phyloP scores from a whole-genome alignment of 2,797 vertebrate species.

The Enteromius trimaculatus region DNA sequence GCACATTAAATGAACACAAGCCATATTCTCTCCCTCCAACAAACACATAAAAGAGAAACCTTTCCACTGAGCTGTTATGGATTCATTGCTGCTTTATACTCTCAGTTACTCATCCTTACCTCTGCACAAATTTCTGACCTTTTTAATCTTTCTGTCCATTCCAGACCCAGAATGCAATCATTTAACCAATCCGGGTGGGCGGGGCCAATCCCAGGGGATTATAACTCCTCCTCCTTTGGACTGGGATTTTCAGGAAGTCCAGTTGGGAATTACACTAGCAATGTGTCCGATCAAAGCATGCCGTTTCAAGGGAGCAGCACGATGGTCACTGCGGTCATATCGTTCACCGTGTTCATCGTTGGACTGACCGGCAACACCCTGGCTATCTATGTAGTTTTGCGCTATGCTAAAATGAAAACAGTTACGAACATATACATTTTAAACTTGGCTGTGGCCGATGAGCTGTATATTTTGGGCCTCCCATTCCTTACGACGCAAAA shows the following conservation, averaged over 20 bases:
- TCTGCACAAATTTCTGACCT: not conserved
- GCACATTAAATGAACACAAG: not conserved
- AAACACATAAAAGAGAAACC: conserved; percentile 18
- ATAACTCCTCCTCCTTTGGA: conserved; percentile 58
- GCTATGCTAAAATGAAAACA: conserved; percentile 89
- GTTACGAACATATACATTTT: conserved; percentile 97
- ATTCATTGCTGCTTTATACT: conserved; percentile 1
- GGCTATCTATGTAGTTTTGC: conserved; percentile 92
- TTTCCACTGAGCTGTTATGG: not conserved
- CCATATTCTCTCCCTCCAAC: not conserved
- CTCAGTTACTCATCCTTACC: not conserved
- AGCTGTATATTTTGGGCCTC: conserved; percentile 94
- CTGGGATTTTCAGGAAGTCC: conserved; percentile 12
- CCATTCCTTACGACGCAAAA: conserved; percentile 96
- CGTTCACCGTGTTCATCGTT: conserved; percentile 88
- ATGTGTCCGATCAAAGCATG: conserved; percentile 70
- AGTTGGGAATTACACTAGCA: conserved; percentile 68
- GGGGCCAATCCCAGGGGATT: conserved; percentile 58
- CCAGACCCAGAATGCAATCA: conserved; percentile 67
- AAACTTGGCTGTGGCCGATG: conserved; percentile 93
- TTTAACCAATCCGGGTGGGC: conserved; percentile 57
- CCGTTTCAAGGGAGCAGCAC: conserved; percentile 84
- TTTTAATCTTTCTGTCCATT: not conserved
- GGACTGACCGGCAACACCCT: conserved; percentile 92
- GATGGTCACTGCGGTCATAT: conserved; percentile 88